A percentile compares a stretch with the other conserved stretches of the same genome.
Evolutionary conservation across 2,113 vertebrate genomes (phyloP).

Genomic region (Sminthopsis crassicaudata): DNA sequence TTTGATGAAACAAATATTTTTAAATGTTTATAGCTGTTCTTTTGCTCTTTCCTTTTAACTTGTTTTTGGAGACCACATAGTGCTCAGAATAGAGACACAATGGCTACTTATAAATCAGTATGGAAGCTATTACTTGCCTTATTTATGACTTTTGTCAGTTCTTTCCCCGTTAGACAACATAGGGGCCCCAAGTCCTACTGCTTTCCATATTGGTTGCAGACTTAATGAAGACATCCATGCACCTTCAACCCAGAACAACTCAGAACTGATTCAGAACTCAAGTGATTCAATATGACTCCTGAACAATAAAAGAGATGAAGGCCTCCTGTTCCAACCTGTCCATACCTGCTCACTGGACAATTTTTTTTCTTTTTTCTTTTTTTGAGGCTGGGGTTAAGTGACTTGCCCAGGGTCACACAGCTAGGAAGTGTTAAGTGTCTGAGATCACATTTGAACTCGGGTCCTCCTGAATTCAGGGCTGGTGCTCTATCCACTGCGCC

Average conservation of each 20-base stretch:
- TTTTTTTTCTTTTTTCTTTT: too few species aligned
- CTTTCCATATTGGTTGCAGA: background rate
- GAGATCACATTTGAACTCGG: too few species aligned
- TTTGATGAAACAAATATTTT: background rate
- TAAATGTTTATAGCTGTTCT: background rate
- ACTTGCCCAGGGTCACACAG: too few species aligned
- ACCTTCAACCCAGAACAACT: background rate
- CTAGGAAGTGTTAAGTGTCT: too few species aligned
- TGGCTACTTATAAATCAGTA: background rate
- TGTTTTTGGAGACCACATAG: too few species aligned
- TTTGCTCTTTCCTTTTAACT: background rate
- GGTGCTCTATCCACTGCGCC: too few species aligned
- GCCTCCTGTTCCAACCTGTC: background rate
- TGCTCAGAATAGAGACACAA: background rate
- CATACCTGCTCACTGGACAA: too few species aligned
- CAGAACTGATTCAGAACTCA: background rate
- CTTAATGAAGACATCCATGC: background rate
- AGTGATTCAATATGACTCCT: background rate
- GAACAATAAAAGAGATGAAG: background rate
- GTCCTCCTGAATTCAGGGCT: too few species aligned
- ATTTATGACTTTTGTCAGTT: background rate
- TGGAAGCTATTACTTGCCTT: background rate
- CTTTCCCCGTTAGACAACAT: background rate
- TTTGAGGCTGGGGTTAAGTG: too few species aligned
- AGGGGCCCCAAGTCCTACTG: background rate